phyloP scores from a whole-genome alignment of 2,113 vertebrate species.

The Hippopotamus amphibius region DNA sequence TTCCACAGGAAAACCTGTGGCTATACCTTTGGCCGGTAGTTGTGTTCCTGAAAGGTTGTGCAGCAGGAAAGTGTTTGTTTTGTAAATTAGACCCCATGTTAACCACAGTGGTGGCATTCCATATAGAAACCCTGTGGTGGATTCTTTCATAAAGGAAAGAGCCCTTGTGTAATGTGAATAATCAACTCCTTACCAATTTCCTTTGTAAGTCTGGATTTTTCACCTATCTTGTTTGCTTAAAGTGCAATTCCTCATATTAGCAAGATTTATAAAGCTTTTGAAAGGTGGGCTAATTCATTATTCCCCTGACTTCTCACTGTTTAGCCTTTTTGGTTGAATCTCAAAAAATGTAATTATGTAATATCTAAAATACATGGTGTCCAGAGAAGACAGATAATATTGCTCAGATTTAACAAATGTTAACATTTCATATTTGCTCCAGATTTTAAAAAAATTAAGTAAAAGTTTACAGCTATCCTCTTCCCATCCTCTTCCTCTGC shows the following conservation, averaged over 20 bases:
- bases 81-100: slow-evolving; percentile 51
- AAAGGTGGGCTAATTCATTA: slow-evolving; percentile 36
- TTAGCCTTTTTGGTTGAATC: slow-evolving; percentile 49
- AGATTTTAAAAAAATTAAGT: background rate
- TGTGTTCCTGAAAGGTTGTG: slow-evolving; percentile 51
- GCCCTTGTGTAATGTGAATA: slow-evolving; percentile 10
- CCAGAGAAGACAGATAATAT: background rate
- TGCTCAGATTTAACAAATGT: slow-evolving; percentile 37
- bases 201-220: slow-evolving; percentile 53
- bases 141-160: slow-evolving; percentile 50
- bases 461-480: background rate
- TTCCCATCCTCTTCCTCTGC: background rate
- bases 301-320: background rate
- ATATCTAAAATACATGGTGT: slow-evolving; percentile 37
- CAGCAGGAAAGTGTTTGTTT: background rate
- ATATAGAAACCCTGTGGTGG: slow-evolving; percentile 2
- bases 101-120: background rate
- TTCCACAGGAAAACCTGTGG: background rate
- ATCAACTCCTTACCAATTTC: slow-evolving; percentile 37
- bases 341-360: slow-evolving; percentile 37
- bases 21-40: background rate
- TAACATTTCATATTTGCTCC: slow-evolving; percentile 55
- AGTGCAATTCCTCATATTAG: slow-evolving; percentile 14
- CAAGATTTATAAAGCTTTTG: slow-evolving; percentile 33
- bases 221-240: slow-evolving; percentile 39